Evolutionary conservation across 2,113 vertebrate species (phyloP), one percentile per base, ranked within the genome.

Genomic region (Gobius niger): DNA sequence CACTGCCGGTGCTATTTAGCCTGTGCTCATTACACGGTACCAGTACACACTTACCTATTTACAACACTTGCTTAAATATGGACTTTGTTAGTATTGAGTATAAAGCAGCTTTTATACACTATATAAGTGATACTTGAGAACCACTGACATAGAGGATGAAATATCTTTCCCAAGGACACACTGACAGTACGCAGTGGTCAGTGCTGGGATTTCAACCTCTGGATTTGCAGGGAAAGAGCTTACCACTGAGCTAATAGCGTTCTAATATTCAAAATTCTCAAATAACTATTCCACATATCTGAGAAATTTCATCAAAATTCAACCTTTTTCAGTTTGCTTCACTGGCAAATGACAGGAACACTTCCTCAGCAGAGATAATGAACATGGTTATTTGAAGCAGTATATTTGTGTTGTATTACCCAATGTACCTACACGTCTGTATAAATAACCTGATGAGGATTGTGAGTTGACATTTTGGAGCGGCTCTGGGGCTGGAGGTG

Each of bases 401-500:
- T 40, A 46, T 12, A 16, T 63, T 63, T 47, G 10, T 12, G 44
- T 47, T 47, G 8, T 24, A 46, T 24, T 16, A 15, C 69, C 19
- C 5, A 63, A 9, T 70, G n/a, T 44, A 41, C 51, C 64, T 64
- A 67, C 70, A 65, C 63, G 1, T 11, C 42, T 10, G 12, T 2
- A 61, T 44, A 61, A 73, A 68, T 65, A 34, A 40, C 63, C 16
- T 46, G 50, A n/a, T 74, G 70, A 71, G 61, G 41, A 62, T 62
- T 12, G 53, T 62, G 57, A 15, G 56, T 34, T 83, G 67, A 72
- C 54, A 80, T 72, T 68, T 76, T 49, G 6, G 11, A 47, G 44
- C 14, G n/a, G 57, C 41, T 60, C 52, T 63, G 54, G 44, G 46
- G 41, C 66, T 49, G 15, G 9, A 59, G 66, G 47, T 52, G 53